A percentile compares a stretch with the other conserved stretches of the same genome.
phyloP scores from a whole-genome alignment of 2,888 invertebrate species.

The Caprella mutica region DNA sequence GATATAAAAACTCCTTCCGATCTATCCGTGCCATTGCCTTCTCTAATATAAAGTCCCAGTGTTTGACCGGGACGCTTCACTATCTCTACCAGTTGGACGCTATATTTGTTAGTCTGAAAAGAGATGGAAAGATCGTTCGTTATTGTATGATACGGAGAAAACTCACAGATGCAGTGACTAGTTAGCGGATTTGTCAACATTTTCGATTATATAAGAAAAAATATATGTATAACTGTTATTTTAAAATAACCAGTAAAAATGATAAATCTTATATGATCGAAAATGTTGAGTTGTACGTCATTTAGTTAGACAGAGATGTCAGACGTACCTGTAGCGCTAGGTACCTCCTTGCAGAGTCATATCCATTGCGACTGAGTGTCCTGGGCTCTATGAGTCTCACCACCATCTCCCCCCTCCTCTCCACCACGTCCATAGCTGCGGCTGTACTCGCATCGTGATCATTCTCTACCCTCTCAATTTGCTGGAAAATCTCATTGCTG shows the following conservation, averaged over 20 bases:
- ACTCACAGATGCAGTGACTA: no score
- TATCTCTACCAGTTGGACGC: slow-evolving; percentile 70
- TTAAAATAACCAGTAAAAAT: no score
- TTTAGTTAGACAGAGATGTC: no score
- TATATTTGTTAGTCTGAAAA: slow-evolving; percentile 31
- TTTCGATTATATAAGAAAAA: no score
- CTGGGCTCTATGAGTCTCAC: slow-evolving; percentile 78
- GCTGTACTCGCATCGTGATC: slow-evolving; percentile 88
- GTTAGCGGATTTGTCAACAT: no score
- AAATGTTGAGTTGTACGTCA: no score
- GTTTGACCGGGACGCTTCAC: slow-evolving; percentile 98
- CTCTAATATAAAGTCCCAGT: slow-evolving; percentile 90
- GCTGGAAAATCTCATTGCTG: slow-evolving; percentile 89
- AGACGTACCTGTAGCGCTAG: slow-evolving; percentile 60
- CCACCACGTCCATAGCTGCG: slow-evolving; percentile 81
- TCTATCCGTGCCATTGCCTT: slow-evolving; percentile 94
- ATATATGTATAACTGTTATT: no score
- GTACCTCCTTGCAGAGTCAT: slow-evolving; percentile 77
- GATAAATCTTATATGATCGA: no score
- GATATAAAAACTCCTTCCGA: slow-evolving; percentile 97
- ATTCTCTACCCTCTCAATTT: slow-evolving; percentile 92
- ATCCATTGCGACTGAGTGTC: slow-evolving; percentile 72
- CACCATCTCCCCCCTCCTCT: slow-evolving; percentile 90
- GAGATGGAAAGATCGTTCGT: no score
- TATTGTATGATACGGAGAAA: no score